Evolutionary conservation across 2,797 vertebrate genomes (phyloP).

Genomic region (Loris lydekkerianus): DNA sequence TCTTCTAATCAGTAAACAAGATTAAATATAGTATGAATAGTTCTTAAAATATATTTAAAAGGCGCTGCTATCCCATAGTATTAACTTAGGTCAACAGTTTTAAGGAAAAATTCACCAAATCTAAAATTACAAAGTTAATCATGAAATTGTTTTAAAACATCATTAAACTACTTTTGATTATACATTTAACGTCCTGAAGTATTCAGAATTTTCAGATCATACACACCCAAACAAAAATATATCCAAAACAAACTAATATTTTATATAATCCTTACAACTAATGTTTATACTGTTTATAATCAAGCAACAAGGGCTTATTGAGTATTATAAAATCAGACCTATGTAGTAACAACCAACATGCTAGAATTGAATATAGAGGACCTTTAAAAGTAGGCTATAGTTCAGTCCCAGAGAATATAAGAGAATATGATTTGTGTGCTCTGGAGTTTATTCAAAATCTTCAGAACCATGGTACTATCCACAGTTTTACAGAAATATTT

Average conservation of each 20-base stretch:
- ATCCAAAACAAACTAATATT: conserved; percentile 55
- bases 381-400: background rate
- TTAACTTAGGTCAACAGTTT: background rate
- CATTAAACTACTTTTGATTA: background rate
- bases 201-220: conserved; percentile 5
- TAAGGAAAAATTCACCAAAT: background rate
- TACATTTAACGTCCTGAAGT: background rate
- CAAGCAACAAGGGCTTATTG: background rate
- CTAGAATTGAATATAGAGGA: background rate
- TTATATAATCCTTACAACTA: background rate
- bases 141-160: background rate
- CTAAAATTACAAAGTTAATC: conserved; percentile 1
- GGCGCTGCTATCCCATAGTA: background rate
- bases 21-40: conserved; percentile 5
- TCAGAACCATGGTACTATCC: background rate
- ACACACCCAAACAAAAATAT: background rate
- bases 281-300: background rate
- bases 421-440: background rate
- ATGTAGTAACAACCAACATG: background rate
- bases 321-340: conserved; percentile 25
- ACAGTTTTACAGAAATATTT: background rate
- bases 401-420: background rate
- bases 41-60: background rate
- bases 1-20: background rate
- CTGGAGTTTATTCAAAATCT: background rate